phyloP scores from a whole-genome alignment of 2,888 invertebrate genomes.

The Tholera decimalis region DNA sequence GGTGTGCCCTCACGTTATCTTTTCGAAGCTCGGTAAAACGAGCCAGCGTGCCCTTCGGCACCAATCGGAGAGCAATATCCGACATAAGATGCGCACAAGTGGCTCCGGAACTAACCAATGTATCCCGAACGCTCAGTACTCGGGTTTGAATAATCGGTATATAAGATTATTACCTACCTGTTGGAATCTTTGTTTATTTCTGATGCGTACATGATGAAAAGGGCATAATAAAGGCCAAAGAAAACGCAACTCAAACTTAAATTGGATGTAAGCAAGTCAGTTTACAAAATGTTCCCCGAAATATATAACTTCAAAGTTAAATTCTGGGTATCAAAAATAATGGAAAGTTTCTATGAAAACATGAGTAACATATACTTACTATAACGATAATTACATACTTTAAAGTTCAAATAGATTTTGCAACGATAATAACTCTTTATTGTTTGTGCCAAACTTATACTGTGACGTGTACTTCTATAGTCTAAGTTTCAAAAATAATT shows the following conservation, averaged over 20 bases:
- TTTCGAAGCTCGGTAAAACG: constrained; percentile 35
- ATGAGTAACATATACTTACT: too few species aligned
- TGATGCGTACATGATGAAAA: not conserved
- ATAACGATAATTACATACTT: too few species aligned
- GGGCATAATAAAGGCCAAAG: not conserved
- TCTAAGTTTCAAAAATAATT: too few species aligned
- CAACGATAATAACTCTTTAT: too few species aligned
- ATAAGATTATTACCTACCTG: not conserved
- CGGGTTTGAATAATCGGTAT: constrained; percentile 18
- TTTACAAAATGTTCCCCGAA: too few species aligned
- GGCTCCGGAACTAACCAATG: constrained; percentile 33
- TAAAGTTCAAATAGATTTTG: too few species aligned
- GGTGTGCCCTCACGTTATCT: not conserved
- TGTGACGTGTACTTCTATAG: too few species aligned
- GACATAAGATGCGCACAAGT: constrained; percentile 52
- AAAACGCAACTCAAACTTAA: not conserved
- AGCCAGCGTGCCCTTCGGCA: constrained; percentile 25
- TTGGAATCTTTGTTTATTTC: constrained; percentile 11
- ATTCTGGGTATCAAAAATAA: too few species aligned
- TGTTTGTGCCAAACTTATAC: too few species aligned
- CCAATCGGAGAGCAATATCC: constrained; percentile 67
- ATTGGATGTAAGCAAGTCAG: too few species aligned
- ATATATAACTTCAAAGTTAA: too few species aligned
- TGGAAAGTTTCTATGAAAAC: too few species aligned
- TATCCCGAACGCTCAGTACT: constrained; percentile 36